A percentile compares a stretch with the other conserved stretches of the same genome.
Evolutionary conservation across 2,113 vertebrate genomes (phyloP).

Genomic region (Engraulis encrasicolus): DNA sequence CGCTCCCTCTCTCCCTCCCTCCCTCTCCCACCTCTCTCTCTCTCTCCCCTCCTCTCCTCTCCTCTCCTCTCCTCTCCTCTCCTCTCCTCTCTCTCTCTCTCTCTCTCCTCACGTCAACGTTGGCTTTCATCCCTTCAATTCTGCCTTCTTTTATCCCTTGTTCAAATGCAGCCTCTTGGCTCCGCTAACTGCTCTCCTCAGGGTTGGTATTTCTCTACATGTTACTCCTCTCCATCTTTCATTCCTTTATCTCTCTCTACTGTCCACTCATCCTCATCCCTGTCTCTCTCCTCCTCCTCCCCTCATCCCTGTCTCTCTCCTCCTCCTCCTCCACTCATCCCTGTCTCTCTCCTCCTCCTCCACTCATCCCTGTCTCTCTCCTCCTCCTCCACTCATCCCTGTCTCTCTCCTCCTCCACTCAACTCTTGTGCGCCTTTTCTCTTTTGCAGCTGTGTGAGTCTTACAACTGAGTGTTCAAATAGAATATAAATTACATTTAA

Average conservation of each 20-base stretch:
- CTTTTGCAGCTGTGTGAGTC: no score
- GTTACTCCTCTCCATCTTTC: background rate
- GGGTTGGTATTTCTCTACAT: no score
- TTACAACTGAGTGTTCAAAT: no score
- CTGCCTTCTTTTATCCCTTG: no score
- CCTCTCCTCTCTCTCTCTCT: background rate
- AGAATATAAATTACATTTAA: no score
- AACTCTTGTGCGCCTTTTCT: no score
- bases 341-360: background rate
- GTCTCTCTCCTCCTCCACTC: background rate
- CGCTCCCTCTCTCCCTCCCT: background rate
- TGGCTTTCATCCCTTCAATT: no score
- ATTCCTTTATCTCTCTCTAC: background rate
- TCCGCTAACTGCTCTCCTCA: no score
- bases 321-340: background rate
- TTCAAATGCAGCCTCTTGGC: no score
- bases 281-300: background rate
- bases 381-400: background rate
- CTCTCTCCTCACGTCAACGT: no score
- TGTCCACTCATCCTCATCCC: background rate
- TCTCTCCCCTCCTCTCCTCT: background rate
- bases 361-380: background rate
- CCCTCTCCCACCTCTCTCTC: background rate
- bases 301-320: background rate
- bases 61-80: background rate